A percentile compares a stretch with the other conserved stretches of the same genome.
phyloP scores from a whole-genome alignment of 2,113 vertebrate species.

The Zingel zingel region DNA sequence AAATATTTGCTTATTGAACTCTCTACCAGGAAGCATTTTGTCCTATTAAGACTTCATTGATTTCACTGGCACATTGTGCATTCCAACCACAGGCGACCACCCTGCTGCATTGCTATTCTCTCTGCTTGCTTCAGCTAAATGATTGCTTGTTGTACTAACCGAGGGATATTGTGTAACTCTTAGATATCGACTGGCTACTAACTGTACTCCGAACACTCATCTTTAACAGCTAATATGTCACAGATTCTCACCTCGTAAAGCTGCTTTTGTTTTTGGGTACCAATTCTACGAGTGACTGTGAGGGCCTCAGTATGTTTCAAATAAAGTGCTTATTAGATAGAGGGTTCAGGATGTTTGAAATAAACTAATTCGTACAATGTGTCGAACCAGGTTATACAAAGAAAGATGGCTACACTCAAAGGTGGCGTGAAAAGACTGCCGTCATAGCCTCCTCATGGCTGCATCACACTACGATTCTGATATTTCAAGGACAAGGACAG shows the following conservation, averaged over 20 bases:
- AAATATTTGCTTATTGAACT: constrained; percentile 48
- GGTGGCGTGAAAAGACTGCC: not conserved
- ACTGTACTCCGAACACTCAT: not conserved
- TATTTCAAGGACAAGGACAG: not conserved
- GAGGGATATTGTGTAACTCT: constrained; percentile 1
- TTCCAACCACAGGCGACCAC: constrained; percentile 11
- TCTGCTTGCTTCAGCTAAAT: constrained; percentile 25
- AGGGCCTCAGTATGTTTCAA: not conserved
- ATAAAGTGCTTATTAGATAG: not conserved
- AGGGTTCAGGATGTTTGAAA: not conserved
- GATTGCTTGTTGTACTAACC: not conserved
- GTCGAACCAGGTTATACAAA: not conserved
- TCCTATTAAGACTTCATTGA: constrained; percentile 31
- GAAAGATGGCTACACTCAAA: not conserved
- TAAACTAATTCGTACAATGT: not conserved
- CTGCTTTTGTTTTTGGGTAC: not conserved
- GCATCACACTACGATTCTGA: not conserved
- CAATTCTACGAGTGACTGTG: not conserved
- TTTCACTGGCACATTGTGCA: constrained; percentile 24
- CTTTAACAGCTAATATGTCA: constrained; percentile 6
- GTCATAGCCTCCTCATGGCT: not conserved
- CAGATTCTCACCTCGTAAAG: not conserved
- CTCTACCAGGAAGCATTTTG: constrained; percentile 32
- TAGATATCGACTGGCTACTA: constrained; percentile 7
- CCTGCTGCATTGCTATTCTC: not conserved